Evolutionary conservation across 1,140 invertebrate genomes (phyloP), one percentile per base, ranked within the genome.

Genomic region (Saccostrea echinata): DNA sequence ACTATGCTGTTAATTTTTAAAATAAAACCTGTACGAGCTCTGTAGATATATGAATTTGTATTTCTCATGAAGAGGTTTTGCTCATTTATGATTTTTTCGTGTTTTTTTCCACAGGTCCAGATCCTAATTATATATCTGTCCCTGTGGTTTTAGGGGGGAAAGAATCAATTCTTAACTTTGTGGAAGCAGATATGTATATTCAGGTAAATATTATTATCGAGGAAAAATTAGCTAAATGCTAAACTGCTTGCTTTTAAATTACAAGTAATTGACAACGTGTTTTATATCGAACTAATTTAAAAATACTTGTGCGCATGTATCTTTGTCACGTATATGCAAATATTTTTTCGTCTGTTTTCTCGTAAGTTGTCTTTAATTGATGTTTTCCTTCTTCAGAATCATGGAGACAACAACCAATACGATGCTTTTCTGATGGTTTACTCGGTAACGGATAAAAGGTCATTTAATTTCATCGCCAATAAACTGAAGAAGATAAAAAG

Each of bases 161-260:
- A 76, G 24, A 76, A 76, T 76, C 27, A 9, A 30, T 76, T 33
- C 68, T 76, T 3, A 33, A 76, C 27, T 76, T 76, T 33, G 68
- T 33, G 24, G 68, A 76, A 76, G 68, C 68, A 33, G 27, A 76
- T 30, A 76, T 76, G 68, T 76, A 76, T 76, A 76, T 30, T 76
- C 68, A 76, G 30, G 68, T 76, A 76, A 30, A 33, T 68, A 24
- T 11, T 24, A 3, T 2, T n/a, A 21, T 61, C 4, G 18, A 21
- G 6, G 4, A 43, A 43, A n/a, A n/a, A n/a, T n/a, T n/a, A n/a
- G 43, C 9, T 43, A 2, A 43, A 43, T 8, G 1, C 43, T 0
- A 43, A 43, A 43, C 1, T 2, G 43, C 43, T 8, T 43, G 43
- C 43, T 8, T 43, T 43, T 43, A 43, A 43, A 43, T 43, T 43